Evolutionary conservation across 2,888 invertebrate genomes (phyloP).

Genomic region (Falcaria lacertinaria): DNA sequence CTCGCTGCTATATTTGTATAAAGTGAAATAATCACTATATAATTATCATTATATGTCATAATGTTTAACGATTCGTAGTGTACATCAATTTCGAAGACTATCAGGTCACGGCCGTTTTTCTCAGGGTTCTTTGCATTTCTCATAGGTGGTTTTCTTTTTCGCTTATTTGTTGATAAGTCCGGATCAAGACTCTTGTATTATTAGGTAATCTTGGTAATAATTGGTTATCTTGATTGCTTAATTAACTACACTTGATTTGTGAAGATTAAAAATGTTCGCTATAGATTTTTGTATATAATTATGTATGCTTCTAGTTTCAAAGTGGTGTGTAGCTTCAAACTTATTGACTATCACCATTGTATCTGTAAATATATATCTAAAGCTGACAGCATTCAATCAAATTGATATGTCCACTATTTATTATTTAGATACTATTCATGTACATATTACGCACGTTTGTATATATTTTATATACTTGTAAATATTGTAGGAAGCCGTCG

Average conservation of each 20-base stretch:
- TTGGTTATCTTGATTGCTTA: no score
- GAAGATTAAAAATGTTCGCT: neutral
- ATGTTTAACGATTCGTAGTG: conserved; percentile 72
- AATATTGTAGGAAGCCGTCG: conserved; percentile 51
- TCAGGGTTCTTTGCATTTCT: conserved; percentile 12
- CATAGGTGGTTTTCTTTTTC: neutral
- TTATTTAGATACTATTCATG: conserved; percentile 61
- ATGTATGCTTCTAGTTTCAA: conserved; percentile 12
- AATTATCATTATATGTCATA: conserved; percentile 75
- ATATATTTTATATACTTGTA: conserved; percentile 64
- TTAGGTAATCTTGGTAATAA: no score
- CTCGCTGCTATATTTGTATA: conserved; percentile 87
- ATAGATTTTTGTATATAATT: neutral
- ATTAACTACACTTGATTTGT: neutral
- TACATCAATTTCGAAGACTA: conserved; percentile 77
- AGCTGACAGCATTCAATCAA: conserved; percentile 67
- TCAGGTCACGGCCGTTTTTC: conserved; percentile 56
- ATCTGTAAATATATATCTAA: conserved; percentile 44
- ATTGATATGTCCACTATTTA: conserved; percentile 75
- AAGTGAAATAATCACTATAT: conserved; percentile 79
- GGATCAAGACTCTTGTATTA: no score
- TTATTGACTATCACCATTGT: conserved; percentile 29
- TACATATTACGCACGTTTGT: conserved; percentile 64
- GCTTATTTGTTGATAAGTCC: neutral
- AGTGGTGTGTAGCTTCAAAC: conserved; percentile 30